Evolutionary conservation across 2,888 invertebrate genomes (phyloP), one percentile per base, ranked within the genome.

Genomic region (Graphium colonna): DNA sequence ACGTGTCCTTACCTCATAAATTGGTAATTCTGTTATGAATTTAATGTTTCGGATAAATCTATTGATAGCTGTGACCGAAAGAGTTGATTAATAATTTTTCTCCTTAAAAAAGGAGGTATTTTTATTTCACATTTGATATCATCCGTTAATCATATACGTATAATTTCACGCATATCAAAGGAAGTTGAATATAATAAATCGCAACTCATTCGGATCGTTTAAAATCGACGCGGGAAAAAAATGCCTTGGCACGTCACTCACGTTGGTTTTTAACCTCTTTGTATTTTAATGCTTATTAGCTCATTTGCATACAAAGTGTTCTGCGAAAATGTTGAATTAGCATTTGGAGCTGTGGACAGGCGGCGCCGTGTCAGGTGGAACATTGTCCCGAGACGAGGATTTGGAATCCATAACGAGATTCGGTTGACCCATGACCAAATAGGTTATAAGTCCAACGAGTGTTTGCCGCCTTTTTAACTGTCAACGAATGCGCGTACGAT

Each of bases 281-380:
- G 60, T 66, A 65, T 70, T 75, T 73, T 74, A 71, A 76, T 72
- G 71, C 71, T 73, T 76, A 73, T 72, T 75, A 77, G 60, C 73
- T 79, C 60, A 84, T 84, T 82, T 77, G 69, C 81, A 83, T 84
- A 84, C 77, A 82, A 78, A 82, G 77, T 79, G 81, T 79, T 83
- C 75, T 71, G 70, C 74, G 76, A 80, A 78, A 73, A 68, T 69
- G 71, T 65, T 65, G 63, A 65, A 75, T 75, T 75, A 73, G 69
- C 69, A 68, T 74, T 65, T 68, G 63, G 63, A 67, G 68, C 67
- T 68, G 63, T 63, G 65, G 56, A 57, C 61, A 57, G 57, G 58
- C 60, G 57, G 58, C 54, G 52, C 44, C 46, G 45, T 41, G 62
- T 63, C 68, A 63, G 64, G 61, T 62, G 64, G 60, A 59, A 52